These are phyloP conservation scores for Carduelis carduelis DNA, from an alignment of 2,797 vertebrate species.

Conservation along the genomic window DNA sequence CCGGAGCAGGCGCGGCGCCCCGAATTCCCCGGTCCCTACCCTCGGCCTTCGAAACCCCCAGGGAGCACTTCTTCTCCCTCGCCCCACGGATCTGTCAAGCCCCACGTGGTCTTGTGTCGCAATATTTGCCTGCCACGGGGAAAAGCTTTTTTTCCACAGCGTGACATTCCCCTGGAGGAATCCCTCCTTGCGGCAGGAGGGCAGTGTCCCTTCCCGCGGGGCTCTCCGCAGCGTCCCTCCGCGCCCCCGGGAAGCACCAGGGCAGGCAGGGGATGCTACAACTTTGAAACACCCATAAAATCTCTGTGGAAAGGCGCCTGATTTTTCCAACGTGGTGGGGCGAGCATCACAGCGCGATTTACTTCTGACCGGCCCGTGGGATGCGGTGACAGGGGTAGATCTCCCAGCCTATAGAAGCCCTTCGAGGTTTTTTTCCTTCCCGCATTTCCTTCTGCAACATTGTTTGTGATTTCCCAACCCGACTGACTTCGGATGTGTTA, in stretches of 20 bases:
- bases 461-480: not conserved
- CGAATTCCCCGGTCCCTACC: not conserved
- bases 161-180: slow-evolving; percentile 6
- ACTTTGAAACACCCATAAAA: not conserved
- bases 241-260: not conserved
- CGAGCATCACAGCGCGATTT: not conserved
- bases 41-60: slow-evolving; percentile 30
- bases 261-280: not conserved
- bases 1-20: not conserved
- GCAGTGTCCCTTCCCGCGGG: not conserved
- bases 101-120: not conserved
- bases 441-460: not conserved
- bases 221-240: not conserved
- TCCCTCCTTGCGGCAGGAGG: not conserved
- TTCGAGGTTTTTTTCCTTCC: not conserved
- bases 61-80: not conserved
- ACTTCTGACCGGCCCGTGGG: not conserved
- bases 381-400: not conserved
- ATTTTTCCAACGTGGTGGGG: not conserved
- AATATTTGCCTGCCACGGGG: not conserved
- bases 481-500: slow-evolving; percentile 31
- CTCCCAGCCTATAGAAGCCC: not conserved
- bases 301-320: slow-evolving; percentile 19
- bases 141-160: not conserved
- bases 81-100: not conserved